phyloP scores from a whole-genome alignment of 2,797 vertebrate species.

The Sylvilagus floridanus region DNA sequence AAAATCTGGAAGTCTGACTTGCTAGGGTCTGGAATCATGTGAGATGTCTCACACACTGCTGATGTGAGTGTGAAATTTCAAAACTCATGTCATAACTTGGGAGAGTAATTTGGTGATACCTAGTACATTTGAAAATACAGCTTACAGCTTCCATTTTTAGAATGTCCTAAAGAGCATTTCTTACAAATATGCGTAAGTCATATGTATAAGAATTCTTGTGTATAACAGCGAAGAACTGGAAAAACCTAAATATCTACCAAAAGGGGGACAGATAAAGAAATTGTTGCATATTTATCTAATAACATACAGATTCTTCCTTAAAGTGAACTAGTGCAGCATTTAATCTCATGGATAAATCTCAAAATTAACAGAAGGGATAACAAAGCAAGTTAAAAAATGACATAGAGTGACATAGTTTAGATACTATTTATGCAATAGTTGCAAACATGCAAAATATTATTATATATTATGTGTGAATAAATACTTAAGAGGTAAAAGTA shows the following conservation, averaged over 20 bases:
- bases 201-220: background rate
- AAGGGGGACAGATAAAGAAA: background rate
- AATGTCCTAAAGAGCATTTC: background rate
- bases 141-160: background rate
- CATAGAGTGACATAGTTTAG: background rate
- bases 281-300: background rate
- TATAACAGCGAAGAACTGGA: background rate
- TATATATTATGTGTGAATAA: background rate
- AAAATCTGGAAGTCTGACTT: background rate
- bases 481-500: conserved; percentile 12
- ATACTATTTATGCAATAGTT: background rate
- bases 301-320: background rate
- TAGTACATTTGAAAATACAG: conserved; percentile 39
- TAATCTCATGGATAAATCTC: background rate
- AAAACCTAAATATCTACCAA: background rate
- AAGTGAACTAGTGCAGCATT: background rate
- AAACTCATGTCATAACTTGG: background rate
- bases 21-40: background rate
- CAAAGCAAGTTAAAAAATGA: background rate
- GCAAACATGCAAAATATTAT: conserved; percentile 26
- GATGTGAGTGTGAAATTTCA: background rate
- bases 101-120: background rate
- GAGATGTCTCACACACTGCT: background rate
- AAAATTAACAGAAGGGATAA: conserved; percentile 6
- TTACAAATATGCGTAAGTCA: background rate